These are phyloP conservation scores for Pantherophis guttatus DNA, from an alignment of 2,113 vertebrate genomes.

Conservation along the genomic window DNA sequence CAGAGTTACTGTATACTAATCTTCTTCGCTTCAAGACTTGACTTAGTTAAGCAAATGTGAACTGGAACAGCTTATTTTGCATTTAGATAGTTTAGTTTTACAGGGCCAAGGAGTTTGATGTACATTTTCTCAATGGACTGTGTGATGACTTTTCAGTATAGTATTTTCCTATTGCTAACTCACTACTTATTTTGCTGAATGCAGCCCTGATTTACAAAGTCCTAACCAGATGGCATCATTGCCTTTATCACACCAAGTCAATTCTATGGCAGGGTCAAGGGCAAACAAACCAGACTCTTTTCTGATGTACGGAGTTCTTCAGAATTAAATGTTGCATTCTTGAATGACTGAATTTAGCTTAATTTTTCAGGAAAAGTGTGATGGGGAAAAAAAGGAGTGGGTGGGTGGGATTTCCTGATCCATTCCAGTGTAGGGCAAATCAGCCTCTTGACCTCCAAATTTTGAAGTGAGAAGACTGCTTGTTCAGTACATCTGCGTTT, in stretches of 20 bases:
- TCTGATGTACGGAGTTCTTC: background rate
- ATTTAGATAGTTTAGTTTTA: background rate
- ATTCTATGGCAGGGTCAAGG: background rate
- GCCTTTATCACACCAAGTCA: background rate
- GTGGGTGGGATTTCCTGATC: slow-evolving; percentile 42
- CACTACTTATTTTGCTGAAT: background rate
- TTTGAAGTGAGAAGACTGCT: slow-evolving; percentile 62
- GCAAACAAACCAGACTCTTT: slow-evolving; percentile 9
- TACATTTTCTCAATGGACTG: background rate
- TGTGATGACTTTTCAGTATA: background rate
- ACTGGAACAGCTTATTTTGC: background rate
- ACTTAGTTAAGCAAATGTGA: background rate
- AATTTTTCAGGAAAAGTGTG: slow-evolving; percentile 42
- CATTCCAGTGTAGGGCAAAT: slow-evolving; percentile 55
- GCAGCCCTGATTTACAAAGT: background rate
- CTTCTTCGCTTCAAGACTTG: background rate
- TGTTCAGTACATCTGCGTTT: slow-evolving; percentile 55
- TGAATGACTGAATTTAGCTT: slow-evolving; percentile 23
- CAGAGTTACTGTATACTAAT: background rate
- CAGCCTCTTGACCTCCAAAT: slow-evolving; percentile 63
- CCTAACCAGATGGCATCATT: background rate
- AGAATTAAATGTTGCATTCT: background rate
- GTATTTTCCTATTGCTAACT: background rate
- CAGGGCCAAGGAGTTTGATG: background rate
- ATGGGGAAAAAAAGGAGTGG: slow-evolving; percentile 33